These are phyloP conservation scores for Notamacropus eugenii DNA, from an alignment of 2,797 vertebrate species.

Conservation along the genomic window DNA sequence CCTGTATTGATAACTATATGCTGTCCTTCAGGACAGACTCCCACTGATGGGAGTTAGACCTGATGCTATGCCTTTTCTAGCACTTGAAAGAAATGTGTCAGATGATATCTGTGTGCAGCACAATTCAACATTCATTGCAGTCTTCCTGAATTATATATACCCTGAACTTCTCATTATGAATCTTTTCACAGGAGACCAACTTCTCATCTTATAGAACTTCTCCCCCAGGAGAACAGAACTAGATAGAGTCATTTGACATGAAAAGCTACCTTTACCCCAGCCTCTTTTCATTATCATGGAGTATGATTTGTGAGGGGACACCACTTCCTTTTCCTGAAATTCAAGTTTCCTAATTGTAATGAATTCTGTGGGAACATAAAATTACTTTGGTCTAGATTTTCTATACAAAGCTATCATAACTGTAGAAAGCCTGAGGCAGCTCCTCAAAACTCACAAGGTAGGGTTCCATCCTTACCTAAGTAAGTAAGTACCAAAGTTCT, in stretches of 20 bases:
- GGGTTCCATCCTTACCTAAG: not conserved
- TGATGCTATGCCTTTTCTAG: slow-evolving; percentile 18
- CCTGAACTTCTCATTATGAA: slow-evolving; percentile 32
- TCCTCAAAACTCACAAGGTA: not conserved
- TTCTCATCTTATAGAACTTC: slow-evolving; percentile 15
- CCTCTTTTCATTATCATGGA: not conserved
- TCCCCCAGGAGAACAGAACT: not conserved
- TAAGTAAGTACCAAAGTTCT: not conserved
- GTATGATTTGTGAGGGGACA: slow-evolving; percentile 39
- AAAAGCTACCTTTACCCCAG: not conserved
- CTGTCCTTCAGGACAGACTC: not conserved
- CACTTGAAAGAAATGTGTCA: slow-evolving; percentile 1
- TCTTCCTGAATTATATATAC: slow-evolving; percentile 48
- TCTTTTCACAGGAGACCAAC: slow-evolving; percentile 17
- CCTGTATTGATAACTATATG: not conserved
- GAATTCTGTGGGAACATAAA: slow-evolving; percentile 27
- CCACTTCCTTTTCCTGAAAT: not conserved
- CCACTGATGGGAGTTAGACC: not conserved
- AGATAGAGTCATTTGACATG: not conserved
- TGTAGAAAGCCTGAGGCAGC: not conserved
- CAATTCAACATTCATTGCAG: slow-evolving; percentile 42
- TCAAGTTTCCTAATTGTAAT: slow-evolving; percentile 39
- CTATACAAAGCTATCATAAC: not conserved
- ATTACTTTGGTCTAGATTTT: slow-evolving; percentile 32
- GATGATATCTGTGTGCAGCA: slow-evolving; percentile 38